Conservation (phyloP, 2,797 vertebrate genomes). For the Catamblyrhynchus diadema region DNA sequence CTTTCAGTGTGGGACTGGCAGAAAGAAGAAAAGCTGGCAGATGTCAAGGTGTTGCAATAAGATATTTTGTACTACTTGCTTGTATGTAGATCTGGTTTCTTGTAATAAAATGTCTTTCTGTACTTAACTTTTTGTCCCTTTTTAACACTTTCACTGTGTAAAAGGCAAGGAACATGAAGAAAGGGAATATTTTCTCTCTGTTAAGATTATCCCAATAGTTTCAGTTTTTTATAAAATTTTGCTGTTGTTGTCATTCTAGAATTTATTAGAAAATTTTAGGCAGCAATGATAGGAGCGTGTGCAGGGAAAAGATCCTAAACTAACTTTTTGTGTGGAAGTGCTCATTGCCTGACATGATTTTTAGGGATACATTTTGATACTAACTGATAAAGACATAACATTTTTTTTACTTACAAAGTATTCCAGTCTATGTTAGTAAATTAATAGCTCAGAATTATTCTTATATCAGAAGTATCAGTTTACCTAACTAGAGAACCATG, state of each 20-base stretch:
- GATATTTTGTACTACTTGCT: slow-evolving; percentile 29
- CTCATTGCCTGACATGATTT: neutral
- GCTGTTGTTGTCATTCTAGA: neutral
- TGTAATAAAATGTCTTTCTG: neutral
- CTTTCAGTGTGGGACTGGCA: slow-evolving; percentile 99
- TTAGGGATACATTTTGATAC: neutral
- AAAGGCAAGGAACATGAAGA: neutral
- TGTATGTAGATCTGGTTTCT: slow-evolving; percentile 8
- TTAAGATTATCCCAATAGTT: neutral
- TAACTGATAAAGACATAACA: neutral
- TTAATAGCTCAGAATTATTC: neutral
- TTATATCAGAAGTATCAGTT: neutral
- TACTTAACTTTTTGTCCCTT: neutral
- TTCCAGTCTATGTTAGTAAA: neutral
- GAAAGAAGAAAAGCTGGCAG: slow-evolving; percentile 89
- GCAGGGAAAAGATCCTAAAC: neutral
- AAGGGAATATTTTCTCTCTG: neutral
- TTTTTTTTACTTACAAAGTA: neutral
- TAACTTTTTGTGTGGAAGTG: neutral
- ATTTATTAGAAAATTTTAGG: neutral
- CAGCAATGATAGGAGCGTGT: neutral
- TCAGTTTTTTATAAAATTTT: neutral
- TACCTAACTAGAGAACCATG: neutral
- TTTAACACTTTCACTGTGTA: neutral
- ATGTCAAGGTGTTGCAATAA: slow-evolving; percentile 86